A percentile compares a stretch with the other conserved stretches of the same genome.
Evolutionary conservation across 2,113 vertebrate species (phyloP).

Genomic region (Donacobius atricapilla): DNA sequence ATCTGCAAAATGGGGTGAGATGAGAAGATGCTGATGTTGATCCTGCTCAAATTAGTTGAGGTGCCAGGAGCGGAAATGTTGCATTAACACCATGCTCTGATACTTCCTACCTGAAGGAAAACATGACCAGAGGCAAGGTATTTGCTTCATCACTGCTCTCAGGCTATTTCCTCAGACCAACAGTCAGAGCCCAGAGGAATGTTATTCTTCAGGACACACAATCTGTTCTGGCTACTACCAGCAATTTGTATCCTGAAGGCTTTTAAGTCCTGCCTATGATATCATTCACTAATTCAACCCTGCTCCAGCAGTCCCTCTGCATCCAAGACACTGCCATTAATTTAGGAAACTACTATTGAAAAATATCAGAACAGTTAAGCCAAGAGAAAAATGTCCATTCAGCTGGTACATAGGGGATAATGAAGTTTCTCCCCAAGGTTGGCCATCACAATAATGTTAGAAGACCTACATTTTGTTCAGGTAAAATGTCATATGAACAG

Average conservation of each 20-base stretch:
- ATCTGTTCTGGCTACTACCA: background rate
- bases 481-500: background rate
- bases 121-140: background rate
- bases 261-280: background rate
- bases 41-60: background rate
- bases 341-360: background rate
- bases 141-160: background rate
- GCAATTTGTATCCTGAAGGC: background rate
- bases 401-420: background rate
- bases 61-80: background rate
- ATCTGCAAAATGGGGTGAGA: background rate
- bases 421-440: slow-evolving; percentile 3
- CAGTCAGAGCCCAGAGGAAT: background rate
- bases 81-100: background rate
- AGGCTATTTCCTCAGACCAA: background rate
- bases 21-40: background rate
- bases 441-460: background rate
- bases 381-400: slow-evolving; percentile 7
- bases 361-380: slow-evolving; percentile 5
- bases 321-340: background rate
- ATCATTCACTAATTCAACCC: background rate
- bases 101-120: background rate
- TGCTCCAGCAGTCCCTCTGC: background rate
- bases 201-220: background rate
- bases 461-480: background rate